Conservation (phyloP, 1,140 invertebrate genomes). For the Drosophila bipectinata region DNA sequence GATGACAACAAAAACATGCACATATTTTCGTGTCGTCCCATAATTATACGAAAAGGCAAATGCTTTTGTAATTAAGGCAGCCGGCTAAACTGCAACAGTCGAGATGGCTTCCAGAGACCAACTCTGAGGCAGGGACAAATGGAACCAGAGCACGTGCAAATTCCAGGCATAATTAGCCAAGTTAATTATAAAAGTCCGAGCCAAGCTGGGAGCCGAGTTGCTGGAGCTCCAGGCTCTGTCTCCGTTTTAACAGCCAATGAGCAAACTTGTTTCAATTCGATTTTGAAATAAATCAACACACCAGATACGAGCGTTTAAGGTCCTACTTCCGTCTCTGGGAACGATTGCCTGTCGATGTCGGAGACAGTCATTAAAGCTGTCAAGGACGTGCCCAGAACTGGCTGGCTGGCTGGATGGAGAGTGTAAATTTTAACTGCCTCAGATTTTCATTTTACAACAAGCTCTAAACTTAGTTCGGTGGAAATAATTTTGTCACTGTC, state of each 20-base stretch:
- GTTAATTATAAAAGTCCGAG: slow-evolving; percentile 72
- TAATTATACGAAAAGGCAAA: slow-evolving; percentile 67
- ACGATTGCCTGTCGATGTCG: slow-evolving; percentile 4
- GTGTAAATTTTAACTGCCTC: slow-evolving; percentile 41
- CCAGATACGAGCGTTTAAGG: slow-evolving; percentile 2
- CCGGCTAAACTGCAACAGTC: slow-evolving; percentile 31
- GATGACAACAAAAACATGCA: slow-evolving; percentile 8
- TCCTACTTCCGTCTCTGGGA: slow-evolving; percentile 18
- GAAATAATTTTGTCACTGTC: slow-evolving; percentile 17
- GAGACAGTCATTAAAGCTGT: slow-evolving; percentile 59
- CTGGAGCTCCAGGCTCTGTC: neutral
- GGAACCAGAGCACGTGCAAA: slow-evolving; percentile 63
- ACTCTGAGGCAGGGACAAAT: slow-evolving; percentile 22
- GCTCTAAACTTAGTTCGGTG: slow-evolving; percentile 22
- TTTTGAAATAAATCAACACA: slow-evolving; percentile 66
- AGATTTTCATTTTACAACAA: slow-evolving; percentile 1
- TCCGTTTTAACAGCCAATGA: neutral
- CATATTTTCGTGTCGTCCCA: slow-evolving; percentile 30
- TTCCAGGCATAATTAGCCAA: slow-evolving; percentile 73
- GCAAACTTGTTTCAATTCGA: slow-evolving; percentile 69
- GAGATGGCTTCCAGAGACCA: slow-evolving; percentile 13
- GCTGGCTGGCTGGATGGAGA: slow-evolving; percentile 20
- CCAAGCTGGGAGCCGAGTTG: slow-evolving; percentile 25
- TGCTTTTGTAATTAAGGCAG: slow-evolving; percentile 65
- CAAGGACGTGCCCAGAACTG: slow-evolving; percentile 57